Conservation (phyloP, 1,140 invertebrate genomes). For the Bilobella aurantiaca region DNA sequence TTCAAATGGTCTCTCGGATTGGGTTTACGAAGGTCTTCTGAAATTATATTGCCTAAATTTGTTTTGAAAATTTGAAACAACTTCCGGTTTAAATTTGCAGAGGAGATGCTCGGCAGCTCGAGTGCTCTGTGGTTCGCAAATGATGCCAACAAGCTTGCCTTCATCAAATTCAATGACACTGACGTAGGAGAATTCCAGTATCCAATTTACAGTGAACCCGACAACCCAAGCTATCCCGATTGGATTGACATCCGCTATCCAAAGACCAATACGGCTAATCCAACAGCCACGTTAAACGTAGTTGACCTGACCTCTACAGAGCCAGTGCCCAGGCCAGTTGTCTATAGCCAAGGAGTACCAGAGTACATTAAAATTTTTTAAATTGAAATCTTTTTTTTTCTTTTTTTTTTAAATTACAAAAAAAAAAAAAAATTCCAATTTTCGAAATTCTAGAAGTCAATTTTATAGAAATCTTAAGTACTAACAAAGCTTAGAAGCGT, state of each 20-base stretch:
- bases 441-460: not conserved
- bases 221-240: constrained; percentile 40
- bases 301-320: not conserved
- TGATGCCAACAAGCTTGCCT: constrained; percentile 61
- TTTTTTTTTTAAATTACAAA: too few relatives aligned
- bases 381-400: too few relatives aligned
- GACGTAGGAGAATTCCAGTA: constrained; percentile 42
- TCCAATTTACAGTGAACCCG: constrained; percentile 42
- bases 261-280: constrained; percentile 48
- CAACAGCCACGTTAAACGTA: not conserved
- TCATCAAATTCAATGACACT: constrained; percentile 73
- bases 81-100: constrained; percentile 47
- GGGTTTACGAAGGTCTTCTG: constrained; percentile 65
- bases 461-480: too few relatives aligned
- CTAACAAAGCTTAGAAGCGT: not conserved
- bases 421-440: not conserved
- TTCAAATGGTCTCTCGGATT: constrained; percentile 70
- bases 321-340: not conserved
- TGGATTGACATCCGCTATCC: constrained; percentile 60
- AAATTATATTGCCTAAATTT: too few relatives aligned
- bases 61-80: not conserved
- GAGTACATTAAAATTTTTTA: not conserved
- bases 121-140: constrained; percentile 82
- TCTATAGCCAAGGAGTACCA: not conserved
- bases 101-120: constrained; percentile 78